These are phyloP conservation scores for Parauchenoglanis ngamensis DNA, from an alignment of 2,797 vertebrate genomes.

Conservation along the genomic window DNA sequence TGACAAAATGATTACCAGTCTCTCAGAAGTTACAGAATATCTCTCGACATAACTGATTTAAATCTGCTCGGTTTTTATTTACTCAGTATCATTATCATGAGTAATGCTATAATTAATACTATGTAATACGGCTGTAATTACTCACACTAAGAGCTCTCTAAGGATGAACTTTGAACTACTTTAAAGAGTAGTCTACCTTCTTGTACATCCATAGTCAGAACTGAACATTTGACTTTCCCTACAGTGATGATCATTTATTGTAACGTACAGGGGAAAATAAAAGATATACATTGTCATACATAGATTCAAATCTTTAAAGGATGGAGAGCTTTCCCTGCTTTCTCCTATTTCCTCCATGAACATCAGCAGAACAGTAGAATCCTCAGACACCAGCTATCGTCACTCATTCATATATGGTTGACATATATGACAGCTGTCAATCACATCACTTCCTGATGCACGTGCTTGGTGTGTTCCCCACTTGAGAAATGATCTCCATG, in stretches of 20 bases:
- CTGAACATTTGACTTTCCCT: background rate
- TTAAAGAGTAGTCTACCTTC: background rate
- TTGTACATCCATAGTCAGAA: background rate
- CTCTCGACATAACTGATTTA: constrained; percentile 26
- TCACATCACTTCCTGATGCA: constrained; percentile 18
- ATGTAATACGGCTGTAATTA: constrained; percentile 43
- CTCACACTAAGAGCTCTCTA: constrained; percentile 3
- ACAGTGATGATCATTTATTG: constrained; percentile 1
- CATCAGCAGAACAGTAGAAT: background rate
- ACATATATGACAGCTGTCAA: constrained; percentile 57
- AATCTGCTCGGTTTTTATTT: constrained; percentile 33
- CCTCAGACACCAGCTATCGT: background rate
- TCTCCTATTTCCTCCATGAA: background rate
- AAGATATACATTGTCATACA: background rate
- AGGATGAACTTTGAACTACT: constrained; percentile 10
- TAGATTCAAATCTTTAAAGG: constrained; percentile 2
- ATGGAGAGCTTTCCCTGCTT: background rate
- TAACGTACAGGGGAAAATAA: background rate
- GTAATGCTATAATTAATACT: constrained; percentile 43
- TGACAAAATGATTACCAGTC: constrained; percentile 36
- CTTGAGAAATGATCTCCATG: background rate
- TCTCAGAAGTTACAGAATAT: constrained; percentile 17
- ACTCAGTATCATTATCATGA: constrained; percentile 33
- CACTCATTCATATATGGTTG: constrained; percentile 8
- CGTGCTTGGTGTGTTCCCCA: background rate